Evolutionary conservation across 1,140 invertebrate species (phyloP).

Genomic region (Camponotus vicinus): DNA sequence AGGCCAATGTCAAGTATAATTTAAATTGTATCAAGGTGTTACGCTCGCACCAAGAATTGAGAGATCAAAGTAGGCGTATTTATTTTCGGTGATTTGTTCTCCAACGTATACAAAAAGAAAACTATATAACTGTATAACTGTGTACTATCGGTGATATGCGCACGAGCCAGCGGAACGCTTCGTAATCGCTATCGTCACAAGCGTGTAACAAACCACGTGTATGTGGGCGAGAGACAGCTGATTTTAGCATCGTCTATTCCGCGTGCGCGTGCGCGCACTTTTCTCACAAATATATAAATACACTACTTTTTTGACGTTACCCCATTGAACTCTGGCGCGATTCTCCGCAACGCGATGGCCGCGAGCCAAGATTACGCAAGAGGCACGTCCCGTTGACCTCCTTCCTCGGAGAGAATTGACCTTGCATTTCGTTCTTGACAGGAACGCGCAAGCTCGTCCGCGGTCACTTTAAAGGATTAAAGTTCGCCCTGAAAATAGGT

Average conservation of each 20-base stretch:
- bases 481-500: conserved; percentile 30
- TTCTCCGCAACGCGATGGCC: conserved; percentile 76
- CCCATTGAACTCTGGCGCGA: conserved; percentile 85
- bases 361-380: conserved; percentile 83
- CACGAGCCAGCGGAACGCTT: background rate
- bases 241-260: conserved; percentile 75
- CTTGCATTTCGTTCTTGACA: conserved; percentile 79
- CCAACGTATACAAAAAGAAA: background rate
- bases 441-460: conserved; percentile 28
- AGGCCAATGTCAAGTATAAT: conserved; percentile 57
- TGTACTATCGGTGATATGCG: background rate
- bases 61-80: conserved; percentile 22
- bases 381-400: conserved; percentile 81
- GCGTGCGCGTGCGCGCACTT: conserved; percentile 64
- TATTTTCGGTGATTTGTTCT: background rate
- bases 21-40: conserved; percentile 31
- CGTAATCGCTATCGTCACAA: background rate
- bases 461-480: background rate
- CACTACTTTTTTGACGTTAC: conserved; percentile 78
- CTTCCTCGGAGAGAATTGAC: conserved; percentile 80
- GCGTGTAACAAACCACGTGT: background rate
- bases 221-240: conserved; percentile 49
- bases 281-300: conserved; percentile 74
- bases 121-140: background rate
- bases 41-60: conserved; percentile 1